Evolutionary conservation across 2,113 vertebrate species (phyloP).

Genomic region (Aptenodytes patagonicus): DNA sequence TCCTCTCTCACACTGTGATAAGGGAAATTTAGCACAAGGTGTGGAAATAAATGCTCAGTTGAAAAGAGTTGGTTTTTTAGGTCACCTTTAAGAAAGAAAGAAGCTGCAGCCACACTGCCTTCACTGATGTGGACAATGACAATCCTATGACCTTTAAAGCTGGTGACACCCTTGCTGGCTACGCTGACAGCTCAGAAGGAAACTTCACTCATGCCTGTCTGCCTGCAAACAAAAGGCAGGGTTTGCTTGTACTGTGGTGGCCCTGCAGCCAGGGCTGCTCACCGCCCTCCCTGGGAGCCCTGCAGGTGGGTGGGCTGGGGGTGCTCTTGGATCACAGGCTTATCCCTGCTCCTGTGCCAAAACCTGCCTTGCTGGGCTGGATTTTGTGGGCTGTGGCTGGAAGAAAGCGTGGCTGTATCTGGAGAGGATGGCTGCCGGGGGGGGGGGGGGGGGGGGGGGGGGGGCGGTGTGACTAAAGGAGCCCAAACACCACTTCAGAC

Average conservation of each 20-base stretch:
- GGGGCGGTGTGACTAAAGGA: not conserved
- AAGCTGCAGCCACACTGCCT: not conserved
- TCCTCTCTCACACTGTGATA: not conserved
- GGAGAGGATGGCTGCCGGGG: not conserved
- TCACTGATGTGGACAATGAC: conserved; percentile 16
- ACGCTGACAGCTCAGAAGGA: not conserved
- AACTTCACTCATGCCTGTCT: not conserved
- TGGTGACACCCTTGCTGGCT: conserved; percentile 4
- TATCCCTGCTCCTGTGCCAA: not conserved
- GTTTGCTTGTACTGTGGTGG: not conserved
- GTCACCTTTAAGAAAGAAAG: conserved; percentile 17
- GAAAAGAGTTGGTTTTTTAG: not conserved
- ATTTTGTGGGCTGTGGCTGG: not conserved
- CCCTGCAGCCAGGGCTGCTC: not conserved
- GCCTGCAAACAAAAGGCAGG: not conserved
- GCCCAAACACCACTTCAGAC: not conserved
- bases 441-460: fast-evolving
- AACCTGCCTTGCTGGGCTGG: not conserved
- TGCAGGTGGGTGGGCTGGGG: not conserved
- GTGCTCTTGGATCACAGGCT: not conserved
- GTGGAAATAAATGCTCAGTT: not conserved
- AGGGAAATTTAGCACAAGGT: not conserved
- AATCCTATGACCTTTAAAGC: conserved; percentile 38
- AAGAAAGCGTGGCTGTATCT: not conserved
- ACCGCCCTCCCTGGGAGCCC: not conserved